A percentile compares a stretch with the other conserved stretches of the same genome.
phyloP scores from a whole-genome alignment of 2,113 vertebrate species.

The Emydura subglobosa region DNA sequence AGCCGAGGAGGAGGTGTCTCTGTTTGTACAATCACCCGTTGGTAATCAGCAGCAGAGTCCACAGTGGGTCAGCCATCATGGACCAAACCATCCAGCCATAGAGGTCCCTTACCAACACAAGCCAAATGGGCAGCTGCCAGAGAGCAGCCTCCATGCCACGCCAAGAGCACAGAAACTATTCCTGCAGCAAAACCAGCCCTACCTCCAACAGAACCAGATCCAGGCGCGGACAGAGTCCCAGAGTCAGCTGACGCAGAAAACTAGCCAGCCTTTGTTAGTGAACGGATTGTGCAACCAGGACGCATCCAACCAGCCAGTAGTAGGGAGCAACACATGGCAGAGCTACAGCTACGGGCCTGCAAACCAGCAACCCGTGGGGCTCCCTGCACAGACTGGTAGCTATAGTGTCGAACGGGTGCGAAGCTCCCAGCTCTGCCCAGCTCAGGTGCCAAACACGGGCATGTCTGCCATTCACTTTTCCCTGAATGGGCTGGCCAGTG shows the following conservation, averaged over 20 bases:
- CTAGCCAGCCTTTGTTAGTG: neutral
- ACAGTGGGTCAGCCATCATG: neutral
- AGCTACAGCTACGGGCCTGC: neutral
- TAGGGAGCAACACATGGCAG: neutral
- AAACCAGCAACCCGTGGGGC: neutral
- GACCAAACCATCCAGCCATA: neutral
- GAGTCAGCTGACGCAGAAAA: neutral
- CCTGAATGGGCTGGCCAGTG: fast-evolving
- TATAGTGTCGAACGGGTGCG: neutral
- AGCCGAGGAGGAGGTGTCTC: neutral
- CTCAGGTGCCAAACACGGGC: fast-evolving
- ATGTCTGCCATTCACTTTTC: fast-evolving
- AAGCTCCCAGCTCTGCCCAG: neutral
- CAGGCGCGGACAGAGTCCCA: fast-evolving
- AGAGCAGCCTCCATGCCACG: neutral
- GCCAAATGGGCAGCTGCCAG: neutral
- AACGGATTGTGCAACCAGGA: neutral
- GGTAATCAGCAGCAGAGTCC: neutral
- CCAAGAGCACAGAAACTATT: neutral
- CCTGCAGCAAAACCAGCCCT: constrained; percentile 22
- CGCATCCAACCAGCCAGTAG: fast-evolving
- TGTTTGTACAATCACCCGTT: neutral
- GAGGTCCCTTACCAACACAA: fast-evolving
- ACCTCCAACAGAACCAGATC: neutral
- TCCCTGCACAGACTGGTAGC: neutral